Base-by-base conservation (phyloP, 2,797 vertebrate species). In the Protonibea diacanthus region DNA sequence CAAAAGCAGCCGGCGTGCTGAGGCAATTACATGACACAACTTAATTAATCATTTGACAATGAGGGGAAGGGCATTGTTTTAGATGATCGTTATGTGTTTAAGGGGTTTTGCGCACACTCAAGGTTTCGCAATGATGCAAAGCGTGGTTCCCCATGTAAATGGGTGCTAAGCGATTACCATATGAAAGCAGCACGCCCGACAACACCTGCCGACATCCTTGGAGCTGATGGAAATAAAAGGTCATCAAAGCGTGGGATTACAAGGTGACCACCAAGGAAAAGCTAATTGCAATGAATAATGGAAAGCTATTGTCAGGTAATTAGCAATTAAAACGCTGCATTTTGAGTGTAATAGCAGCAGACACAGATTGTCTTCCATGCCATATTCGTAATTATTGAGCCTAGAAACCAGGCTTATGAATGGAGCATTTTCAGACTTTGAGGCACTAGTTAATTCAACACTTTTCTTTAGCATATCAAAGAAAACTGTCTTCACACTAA, bases 131-230 rank as follows among this genome's bases (percentile, higher is more conserved):
- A 69, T 64, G 88, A 94, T 93, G 91, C 79, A 93, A 93, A 89
- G 81, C 69, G 72, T 67, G 82, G 88, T 81, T 90, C 77, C 73
- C 85, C 86, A 91, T 93, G 90, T 91, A 94, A 94, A 95, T 93
- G 80, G 76, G 42, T 10, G 78, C 72, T 86, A 86, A 85, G 83
- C 60, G 48, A 95, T 95, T 94, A 94, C 82, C 94, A 95, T 94
- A 95, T 95, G 89, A 95, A 95, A 95, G 93, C 90, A 70, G 72
- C 33, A 44, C 79, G 66, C 82, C 88, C 79, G 25, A 81, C 81
- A 91, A 92, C 90, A 94, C 93, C 93, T 94, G 94, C 91, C 90
- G 77, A 94, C 92, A 95, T 94, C 93, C 94, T 95, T 94, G 94
- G 88, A 92, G 83, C 89, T 89, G 88, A 93, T 92, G 85, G 86